Percentiles rank a stretch among this genome's conserved stretches.
Conservation (phyloP, 2,797 vertebrate genomes). For the Enteromius fasciolatus region DNA sequence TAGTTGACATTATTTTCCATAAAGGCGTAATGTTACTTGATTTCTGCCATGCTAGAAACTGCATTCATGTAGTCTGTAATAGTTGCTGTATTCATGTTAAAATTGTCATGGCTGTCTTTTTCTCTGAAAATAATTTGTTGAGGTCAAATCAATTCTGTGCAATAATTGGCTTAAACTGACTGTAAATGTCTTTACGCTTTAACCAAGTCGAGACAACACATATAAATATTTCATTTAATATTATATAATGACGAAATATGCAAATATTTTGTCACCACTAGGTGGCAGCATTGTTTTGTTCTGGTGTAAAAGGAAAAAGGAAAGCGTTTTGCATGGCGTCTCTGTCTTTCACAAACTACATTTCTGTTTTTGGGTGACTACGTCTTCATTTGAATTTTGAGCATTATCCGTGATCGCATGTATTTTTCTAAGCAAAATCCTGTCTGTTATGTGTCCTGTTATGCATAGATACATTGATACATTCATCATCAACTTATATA, state of each 20-base stretch:
- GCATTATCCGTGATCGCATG: background rate
- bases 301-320: background rate
- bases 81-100: background rate
- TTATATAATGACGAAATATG: too few relatives aligned
- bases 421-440: background rate
- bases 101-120: background rate
- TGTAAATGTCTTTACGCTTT: background rate
- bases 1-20: background rate
- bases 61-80: background rate
- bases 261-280: conserved; percentile 38
- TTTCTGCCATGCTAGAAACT: conserved; percentile 2
- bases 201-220: background rate
- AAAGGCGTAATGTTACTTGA: background rate
- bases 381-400: background rate
- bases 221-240: background rate
- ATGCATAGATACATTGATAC: background rate
- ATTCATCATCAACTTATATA: background rate
- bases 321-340: background rate
- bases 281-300: conserved; percentile 45
- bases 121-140: background rate
- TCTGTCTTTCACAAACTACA: background rate
- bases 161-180: background rate
- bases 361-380: background rate
- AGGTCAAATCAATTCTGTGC: conserved; percentile 3
- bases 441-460: background rate